Evolutionary conservation across 2,888 invertebrate genomes (phyloP).

Genomic region (Matsumyia berberina): DNA sequence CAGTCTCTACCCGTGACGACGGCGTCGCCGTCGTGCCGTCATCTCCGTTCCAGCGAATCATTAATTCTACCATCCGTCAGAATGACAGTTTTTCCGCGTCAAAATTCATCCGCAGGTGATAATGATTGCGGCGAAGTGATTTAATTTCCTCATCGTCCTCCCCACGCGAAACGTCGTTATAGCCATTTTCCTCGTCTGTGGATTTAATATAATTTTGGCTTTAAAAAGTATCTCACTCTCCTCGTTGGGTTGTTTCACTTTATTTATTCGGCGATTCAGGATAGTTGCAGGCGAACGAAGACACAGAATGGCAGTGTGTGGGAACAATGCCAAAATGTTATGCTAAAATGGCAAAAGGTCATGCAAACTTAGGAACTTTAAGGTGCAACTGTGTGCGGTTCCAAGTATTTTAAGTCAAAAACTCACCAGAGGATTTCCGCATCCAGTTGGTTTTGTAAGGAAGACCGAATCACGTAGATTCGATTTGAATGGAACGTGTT

Average conservation of each 20-base stretch:
- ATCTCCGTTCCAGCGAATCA: constrained; percentile 1
- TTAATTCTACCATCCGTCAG: constrained; percentile 31
- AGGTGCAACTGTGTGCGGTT: constrained; percentile 9
- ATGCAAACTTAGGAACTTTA: constrained; percentile 52
- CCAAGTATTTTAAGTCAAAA: constrained; percentile 20
- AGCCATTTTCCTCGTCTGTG: neutral
- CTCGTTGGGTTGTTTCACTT: constrained; percentile 19
- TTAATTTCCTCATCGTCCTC: constrained; percentile 30
- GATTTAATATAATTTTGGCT: constrained; percentile 19
- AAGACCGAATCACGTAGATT: constrained; percentile 41
- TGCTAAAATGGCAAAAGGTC: constrained; percentile 57
- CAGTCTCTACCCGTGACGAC: neutral
- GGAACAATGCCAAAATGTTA: constrained; percentile 68
- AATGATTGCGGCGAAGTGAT: constrained; percentile 45
- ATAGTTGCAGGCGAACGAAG: constrained; percentile 29
- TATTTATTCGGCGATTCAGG: constrained; percentile 46
- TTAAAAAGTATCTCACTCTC: constrained; percentile 36
- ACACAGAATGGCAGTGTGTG: constrained; percentile 9
- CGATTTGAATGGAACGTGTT: constrained; percentile 43
- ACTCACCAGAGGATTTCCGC: constrained; percentile 5
- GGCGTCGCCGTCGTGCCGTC: neutral
- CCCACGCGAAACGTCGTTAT: neutral
- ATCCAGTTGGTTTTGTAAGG: neutral
- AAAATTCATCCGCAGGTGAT: constrained; percentile 53
- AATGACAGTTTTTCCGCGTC: constrained; percentile 48